Conservation (phyloP, 2,797 vertebrate species). For the Tapirus indicus region DNA sequence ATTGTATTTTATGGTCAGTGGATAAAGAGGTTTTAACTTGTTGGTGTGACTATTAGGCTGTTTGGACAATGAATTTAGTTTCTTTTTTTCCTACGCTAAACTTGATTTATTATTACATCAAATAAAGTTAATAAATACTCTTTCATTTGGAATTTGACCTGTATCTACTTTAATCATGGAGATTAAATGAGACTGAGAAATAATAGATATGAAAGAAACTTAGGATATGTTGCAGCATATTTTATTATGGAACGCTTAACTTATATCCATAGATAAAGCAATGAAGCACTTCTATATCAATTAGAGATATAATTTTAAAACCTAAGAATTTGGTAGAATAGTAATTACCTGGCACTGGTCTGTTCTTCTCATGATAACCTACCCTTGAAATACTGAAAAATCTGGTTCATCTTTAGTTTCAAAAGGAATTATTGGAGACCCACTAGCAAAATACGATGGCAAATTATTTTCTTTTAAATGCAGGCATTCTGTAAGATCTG, state of each 20-base stretch:
- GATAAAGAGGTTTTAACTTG: background rate
- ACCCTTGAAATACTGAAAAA: background rate
- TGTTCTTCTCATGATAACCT: background rate
- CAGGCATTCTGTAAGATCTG: background rate
- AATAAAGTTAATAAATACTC: slow-evolving; percentile 77
- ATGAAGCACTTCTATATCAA: slow-evolving; percentile 57
- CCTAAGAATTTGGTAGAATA: background rate
- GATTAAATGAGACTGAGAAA: slow-evolving; percentile 67
- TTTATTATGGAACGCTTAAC: slow-evolving; percentile 52
- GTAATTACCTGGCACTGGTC: background rate
- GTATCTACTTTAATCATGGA: slow-evolving; percentile 70
- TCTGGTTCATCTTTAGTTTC: background rate
- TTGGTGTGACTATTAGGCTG: background rate
- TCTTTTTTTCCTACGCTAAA: slow-evolving; percentile 58
- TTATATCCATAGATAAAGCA: slow-evolving; percentile 48
- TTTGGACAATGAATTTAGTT: slow-evolving; percentile 63
- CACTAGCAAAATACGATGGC: background rate
- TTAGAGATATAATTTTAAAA: slow-evolving; percentile 43
- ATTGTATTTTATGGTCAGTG: background rate
- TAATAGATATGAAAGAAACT: background rate
- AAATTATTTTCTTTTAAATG: background rate
- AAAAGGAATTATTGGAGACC: background rate
- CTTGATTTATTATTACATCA: slow-evolving; percentile 75
- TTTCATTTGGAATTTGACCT: slow-evolving; percentile 66
- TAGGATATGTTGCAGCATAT: background rate